Percentiles rank a stretch among this genome's conserved stretches.
These are phyloP conservation scores for Ophion ellenae DNA, from an alignment of 2,888 invertebrate species.

Conservation along the genomic window DNA sequence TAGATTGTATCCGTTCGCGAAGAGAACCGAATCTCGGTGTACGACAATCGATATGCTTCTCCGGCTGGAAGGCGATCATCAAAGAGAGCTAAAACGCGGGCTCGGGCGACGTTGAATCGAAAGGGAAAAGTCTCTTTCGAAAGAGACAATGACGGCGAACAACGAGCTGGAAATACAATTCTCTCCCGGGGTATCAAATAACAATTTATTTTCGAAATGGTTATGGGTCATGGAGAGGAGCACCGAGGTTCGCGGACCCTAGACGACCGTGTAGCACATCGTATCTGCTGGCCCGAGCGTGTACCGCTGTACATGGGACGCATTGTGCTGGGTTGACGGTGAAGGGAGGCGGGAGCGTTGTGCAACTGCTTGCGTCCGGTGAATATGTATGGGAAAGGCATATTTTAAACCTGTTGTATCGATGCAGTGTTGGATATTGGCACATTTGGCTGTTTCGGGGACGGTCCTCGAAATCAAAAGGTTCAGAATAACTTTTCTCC, in stretches of 20 bases:
- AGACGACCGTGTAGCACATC: constrained; percentile 12
- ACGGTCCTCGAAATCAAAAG: background rate
- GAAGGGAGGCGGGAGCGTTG: constrained; percentile 33
- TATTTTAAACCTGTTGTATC: background rate
- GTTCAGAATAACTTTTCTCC: background rate
- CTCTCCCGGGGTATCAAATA: constrained; percentile 81
- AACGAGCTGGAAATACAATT: constrained; percentile 79
- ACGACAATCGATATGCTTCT: constrained; percentile 56
- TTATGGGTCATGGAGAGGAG: constrained; percentile 49
- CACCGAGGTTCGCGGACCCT: constrained; percentile 4
- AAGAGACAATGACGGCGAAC: constrained; percentile 61
- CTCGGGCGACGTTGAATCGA: background rate
- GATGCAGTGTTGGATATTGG: background rate
- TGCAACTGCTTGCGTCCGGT: constrained; percentile 59
- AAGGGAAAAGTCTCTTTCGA: constrained; percentile 43
- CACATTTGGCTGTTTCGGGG: background rate
- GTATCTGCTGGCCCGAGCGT: constrained; percentile 24
- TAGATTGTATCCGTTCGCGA: constrained; percentile 1
- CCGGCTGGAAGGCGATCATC: constrained; percentile 54
- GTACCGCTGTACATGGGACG: constrained; percentile 30
- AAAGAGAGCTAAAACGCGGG: constrained; percentile 34
- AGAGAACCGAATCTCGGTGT: constrained; percentile 31
- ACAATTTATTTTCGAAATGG: constrained; percentile 78
- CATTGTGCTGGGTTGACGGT: constrained; percentile 62
- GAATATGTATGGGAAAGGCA: constrained; percentile 35